Evolutionary conservation across 2,888 invertebrate genomes (phyloP).

Genomic region (Thera britannica): DNA sequence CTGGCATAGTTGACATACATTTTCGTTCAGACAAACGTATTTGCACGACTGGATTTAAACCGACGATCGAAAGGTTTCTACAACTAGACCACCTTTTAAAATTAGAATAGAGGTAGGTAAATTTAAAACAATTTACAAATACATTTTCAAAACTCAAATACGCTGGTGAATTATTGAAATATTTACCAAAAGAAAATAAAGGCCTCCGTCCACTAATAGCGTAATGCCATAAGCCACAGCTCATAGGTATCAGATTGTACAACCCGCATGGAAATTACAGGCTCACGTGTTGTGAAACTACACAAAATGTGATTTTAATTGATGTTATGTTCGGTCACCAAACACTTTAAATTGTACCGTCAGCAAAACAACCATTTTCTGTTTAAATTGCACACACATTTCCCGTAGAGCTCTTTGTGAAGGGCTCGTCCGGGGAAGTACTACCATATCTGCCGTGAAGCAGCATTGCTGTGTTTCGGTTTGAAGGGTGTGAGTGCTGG

Average conservation of each 20-base stretch:
- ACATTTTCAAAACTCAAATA: slow-evolving; percentile 7
- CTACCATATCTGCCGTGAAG: too few relatives aligned
- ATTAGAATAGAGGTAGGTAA: too few relatives aligned
- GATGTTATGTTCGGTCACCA: slow-evolving; percentile 66
- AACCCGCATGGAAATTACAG: slow-evolving; percentile 60
- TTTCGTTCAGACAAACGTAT: too few relatives aligned
- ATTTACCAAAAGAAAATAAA: slow-evolving; percentile 28
- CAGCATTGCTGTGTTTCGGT: too few relatives aligned
- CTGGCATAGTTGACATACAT: too few relatives aligned
- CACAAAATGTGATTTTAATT: slow-evolving; percentile 82
- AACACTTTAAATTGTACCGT: slow-evolving; percentile 64
- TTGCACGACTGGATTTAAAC: too few relatives aligned
- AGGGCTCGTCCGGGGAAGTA: too few relatives aligned
- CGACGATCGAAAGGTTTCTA: too few relatives aligned
- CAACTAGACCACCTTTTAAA: too few relatives aligned
- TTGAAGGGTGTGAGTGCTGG: too few relatives aligned
- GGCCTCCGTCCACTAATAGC: slow-evolving; percentile 20
- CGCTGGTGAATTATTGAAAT: slow-evolving; percentile 23
- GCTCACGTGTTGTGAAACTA: slow-evolving; percentile 68
- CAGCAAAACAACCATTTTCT: slow-evolving; percentile 18
- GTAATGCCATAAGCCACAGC: slow-evolving; percentile 31
- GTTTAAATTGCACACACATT: not conserved
- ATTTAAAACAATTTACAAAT: not conserved
- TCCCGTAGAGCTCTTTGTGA: not conserved
- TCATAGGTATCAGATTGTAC: slow-evolving; percentile 57